Evolutionary conservation across 2,113 vertebrate genomes (phyloP).

Genomic region (Brevimyrus niger): DNA sequence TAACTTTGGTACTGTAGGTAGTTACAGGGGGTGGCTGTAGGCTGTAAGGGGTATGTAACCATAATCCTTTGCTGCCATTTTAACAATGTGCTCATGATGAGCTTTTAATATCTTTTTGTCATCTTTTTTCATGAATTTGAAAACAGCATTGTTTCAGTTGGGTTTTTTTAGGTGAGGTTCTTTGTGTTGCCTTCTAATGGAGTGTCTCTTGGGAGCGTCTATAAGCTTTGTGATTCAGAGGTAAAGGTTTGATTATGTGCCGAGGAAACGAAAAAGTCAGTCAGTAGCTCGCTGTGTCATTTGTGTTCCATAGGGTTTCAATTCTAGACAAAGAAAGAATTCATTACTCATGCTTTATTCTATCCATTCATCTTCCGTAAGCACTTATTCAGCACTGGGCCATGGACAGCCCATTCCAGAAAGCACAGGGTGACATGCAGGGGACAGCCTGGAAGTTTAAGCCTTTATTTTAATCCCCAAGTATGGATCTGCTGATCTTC

Average conservation of each 20-base stretch:
- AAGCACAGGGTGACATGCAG: not conserved
- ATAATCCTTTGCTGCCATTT: not conserved
- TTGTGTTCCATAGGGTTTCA: not conserved
- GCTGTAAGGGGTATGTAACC: not conserved
- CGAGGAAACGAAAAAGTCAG: not conserved
- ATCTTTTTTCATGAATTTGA: not conserved
- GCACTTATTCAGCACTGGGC: not conserved
- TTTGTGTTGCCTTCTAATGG: not conserved
- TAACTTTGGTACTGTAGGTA: not conserved
- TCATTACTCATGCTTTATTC: not conserved
- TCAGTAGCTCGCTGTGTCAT: not conserved
- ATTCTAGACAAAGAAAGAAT: not conserved
- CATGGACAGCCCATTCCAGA: not conserved
- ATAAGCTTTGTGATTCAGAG: not conserved
- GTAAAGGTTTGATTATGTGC: not conserved
- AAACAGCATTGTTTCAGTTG: not conserved
- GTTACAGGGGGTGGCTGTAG: no score
- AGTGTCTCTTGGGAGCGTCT: not conserved
- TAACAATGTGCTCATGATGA: not conserved
- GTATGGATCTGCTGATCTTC: not conserved
- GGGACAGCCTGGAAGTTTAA: not conserved
- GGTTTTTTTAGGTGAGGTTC: not conserved
- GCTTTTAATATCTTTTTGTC: not conserved
- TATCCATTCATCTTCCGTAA: not conserved
- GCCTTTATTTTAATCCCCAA: not conserved